Evolutionary conservation across 2,888 invertebrate species (phyloP).

Genomic region (Tolmerus cingulatus): DNA sequence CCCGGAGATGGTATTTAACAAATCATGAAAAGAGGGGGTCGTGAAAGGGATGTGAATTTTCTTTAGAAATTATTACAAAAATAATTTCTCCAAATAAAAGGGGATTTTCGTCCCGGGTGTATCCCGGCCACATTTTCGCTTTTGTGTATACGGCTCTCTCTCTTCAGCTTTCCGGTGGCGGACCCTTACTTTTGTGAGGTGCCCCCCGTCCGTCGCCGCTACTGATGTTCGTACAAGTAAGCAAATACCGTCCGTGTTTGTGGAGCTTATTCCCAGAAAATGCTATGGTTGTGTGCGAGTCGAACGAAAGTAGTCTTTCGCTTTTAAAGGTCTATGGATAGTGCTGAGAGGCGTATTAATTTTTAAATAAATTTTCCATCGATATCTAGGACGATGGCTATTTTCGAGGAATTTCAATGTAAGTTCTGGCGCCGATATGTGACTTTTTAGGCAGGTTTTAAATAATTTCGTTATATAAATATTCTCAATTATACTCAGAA

Average conservation of each 20-base stretch:
- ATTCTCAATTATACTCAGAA: too few species aligned
- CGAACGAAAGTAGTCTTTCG: not conserved
- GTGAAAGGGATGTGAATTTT: not conserved
- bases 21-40: not conserved
- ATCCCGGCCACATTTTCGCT: not conserved
- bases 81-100: not conserved
- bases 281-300: not conserved
- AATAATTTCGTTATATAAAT: too few species aligned
- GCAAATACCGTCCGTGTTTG: not conserved
- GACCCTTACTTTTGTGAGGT: not conserved
- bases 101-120: not conserved
- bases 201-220: too few species aligned
- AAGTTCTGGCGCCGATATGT: not conserved
- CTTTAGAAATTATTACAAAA: not conserved
- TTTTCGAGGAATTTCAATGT: not conserved
- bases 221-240: not conserved
- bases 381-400: not conserved
- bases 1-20: not conserved
- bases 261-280: not conserved
- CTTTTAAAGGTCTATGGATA: not conserved
- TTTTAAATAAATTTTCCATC: not conserved
- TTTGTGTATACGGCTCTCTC: not conserved
- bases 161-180: not conserved
- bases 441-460: not conserved
- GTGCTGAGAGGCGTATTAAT: not conserved